phyloP scores from a whole-genome alignment of 2,888 invertebrate genomes.

The Diloba caeruleocephala region DNA sequence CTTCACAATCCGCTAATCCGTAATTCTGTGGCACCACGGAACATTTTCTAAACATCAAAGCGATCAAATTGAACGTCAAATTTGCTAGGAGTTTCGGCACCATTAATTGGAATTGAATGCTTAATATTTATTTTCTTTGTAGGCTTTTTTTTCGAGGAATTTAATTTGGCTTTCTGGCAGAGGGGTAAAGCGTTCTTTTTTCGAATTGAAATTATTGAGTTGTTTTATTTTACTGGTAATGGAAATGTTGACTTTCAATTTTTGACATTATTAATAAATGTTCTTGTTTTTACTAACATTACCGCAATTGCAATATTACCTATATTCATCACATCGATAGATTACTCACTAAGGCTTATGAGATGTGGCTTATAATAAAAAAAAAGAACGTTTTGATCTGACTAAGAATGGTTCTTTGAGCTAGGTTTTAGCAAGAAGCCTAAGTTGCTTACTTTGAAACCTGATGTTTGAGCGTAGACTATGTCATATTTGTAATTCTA shows the following conservation, averaged over 20 bases:
- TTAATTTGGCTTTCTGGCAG: constrained; percentile 24
- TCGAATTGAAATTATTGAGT: not conserved
- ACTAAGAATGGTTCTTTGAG: no score
- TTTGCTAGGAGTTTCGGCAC: constrained; percentile 39
- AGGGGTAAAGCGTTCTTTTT: not conserved
- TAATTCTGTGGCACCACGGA: constrained; percentile 47
- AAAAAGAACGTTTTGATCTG: no score
- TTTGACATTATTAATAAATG: not conserved
- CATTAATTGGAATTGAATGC: constrained; percentile 62
- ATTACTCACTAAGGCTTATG: no score
- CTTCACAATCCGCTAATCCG: constrained; percentile 50
- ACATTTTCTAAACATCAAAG: constrained; percentile 61
- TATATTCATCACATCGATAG: no score
- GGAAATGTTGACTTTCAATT: not conserved
- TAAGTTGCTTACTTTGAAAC: no score
- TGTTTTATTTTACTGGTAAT: constrained; percentile 7
- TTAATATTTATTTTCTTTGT: constrained; percentile 52
- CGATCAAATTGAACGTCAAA: constrained; percentile 57
- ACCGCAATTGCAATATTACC: no score
- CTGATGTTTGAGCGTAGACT: no score
- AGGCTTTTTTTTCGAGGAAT: constrained; percentile 20
- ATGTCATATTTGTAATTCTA: no score
- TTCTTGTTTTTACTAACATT: no score
- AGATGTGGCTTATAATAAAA: no score
- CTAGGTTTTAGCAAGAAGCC: no score